Percentiles rank a stretch among this genome's conserved stretches.
Conservation (phyloP, 2,797 vertebrate species). For the Gobionotothen gibberifrons region DNA sequence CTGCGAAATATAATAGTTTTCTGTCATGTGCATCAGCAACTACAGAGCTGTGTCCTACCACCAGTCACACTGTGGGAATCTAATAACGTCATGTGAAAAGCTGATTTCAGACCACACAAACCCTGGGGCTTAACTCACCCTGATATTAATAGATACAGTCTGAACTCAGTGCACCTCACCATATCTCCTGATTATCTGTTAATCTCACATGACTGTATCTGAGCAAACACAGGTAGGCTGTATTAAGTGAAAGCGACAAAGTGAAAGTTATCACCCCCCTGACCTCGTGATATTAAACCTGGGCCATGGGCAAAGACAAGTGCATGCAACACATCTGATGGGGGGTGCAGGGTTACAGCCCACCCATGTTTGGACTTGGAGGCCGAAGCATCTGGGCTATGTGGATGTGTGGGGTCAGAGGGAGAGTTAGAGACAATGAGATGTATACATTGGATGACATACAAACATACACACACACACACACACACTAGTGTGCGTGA, state of each 20-base stretch:
- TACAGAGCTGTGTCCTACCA: conserved; percentile 35
- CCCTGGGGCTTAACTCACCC: conserved; percentile 68
- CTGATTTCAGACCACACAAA: conserved; percentile 54
- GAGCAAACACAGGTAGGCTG: conserved; percentile 17
- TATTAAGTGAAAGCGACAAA: conserved; percentile 21
- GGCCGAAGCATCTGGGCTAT: conserved; percentile 37
- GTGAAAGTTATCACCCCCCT: conserved; percentile 27
- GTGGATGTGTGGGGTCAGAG: conserved; percentile 52
- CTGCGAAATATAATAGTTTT: conserved; percentile 20
- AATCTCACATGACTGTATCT: conserved; percentile 42
- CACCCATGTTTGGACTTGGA: conserved; percentile 50
- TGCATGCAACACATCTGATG: conserved; percentile 20
- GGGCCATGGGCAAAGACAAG: conserved; percentile 1
- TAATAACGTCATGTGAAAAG: conserved; percentile 63
- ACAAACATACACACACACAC: conserved; percentile 61
- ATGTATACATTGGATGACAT: conserved; percentile 31
- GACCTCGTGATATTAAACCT: conserved; percentile 36
- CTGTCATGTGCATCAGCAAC: conserved; percentile 16
- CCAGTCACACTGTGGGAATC: conserved; percentile 38
- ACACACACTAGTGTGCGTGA: conserved; percentile 29
- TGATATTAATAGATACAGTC: conserved; percentile 75
- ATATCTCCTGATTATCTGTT: conserved; percentile 62
- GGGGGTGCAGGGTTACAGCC: conserved; percentile 54
- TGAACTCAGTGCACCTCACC: conserved; percentile 38
- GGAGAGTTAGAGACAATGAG: conserved; percentile 53